Percentiles rank a stretch among this genome's conserved stretches.
Evolutionary conservation across 2,888 invertebrate species (phyloP).

Genomic region (Seladonia tumulorum): DNA sequence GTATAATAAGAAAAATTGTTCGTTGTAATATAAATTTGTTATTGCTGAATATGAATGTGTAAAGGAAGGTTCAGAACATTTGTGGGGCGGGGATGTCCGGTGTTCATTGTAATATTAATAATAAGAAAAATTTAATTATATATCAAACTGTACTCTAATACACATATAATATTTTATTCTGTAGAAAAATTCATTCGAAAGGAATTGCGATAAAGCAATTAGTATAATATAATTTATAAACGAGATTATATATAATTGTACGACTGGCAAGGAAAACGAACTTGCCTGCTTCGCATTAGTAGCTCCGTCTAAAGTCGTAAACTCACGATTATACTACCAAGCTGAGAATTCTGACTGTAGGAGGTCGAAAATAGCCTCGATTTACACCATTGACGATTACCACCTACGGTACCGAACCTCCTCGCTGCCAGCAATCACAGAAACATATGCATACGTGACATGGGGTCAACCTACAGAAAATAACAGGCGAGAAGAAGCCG

Average conservation of each 20-base stretch:
- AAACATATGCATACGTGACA: conserved; percentile 47
- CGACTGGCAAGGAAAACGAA: neutral
- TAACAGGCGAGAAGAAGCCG: conserved; percentile 10
- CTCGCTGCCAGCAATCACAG: conserved; percentile 32
- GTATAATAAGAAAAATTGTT: too few species aligned
- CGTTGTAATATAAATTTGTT: too few species aligned
- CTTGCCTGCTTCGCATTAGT: neutral
- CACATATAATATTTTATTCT: too few species aligned
- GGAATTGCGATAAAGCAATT: neutral
- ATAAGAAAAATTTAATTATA: too few species aligned
- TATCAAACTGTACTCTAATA: too few species aligned
- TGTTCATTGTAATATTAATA: too few species aligned
- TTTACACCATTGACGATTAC: conserved; percentile 51
- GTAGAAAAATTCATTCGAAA: neutral
- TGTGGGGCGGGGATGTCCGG: too few species aligned
- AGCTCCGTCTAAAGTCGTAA: neutral
- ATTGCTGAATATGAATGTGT: too few species aligned
- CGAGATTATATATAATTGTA: neutral
- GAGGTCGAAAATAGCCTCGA: conserved; percentile 45
- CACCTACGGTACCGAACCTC: conserved; percentile 44
- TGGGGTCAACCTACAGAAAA: conserved; percentile 35
- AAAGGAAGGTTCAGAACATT: too few species aligned
- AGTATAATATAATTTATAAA: neutral
- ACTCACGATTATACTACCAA: neutral
- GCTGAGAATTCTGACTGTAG: conserved; percentile 23